Evolutionary conservation across 2,797 vertebrate species (phyloP), one percentile per base, ranked within the genome.

Genomic region (Sebastolobus altivelis): DNA sequence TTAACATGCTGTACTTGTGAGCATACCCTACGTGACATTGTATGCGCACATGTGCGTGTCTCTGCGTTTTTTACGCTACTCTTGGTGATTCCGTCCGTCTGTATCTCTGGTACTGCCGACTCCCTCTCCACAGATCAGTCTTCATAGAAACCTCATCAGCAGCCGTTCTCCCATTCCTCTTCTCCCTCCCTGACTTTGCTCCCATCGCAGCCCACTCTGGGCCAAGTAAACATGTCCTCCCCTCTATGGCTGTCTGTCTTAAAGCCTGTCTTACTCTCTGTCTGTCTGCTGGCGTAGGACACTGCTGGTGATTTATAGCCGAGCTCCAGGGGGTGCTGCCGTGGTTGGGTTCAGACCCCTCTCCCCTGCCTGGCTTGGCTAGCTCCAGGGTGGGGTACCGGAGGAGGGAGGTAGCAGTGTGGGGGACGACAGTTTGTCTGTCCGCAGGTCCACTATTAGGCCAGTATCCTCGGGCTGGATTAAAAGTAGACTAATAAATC

Each of bases 401-500:
- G 40, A 61, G 72, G 20, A 70, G 59, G 62, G 63, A 67, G 59
- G 58, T 52, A 74, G 84, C 69, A 20, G 63, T 31, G 58, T 69
- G 71, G 77, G 75, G 83, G 84, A 89, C 63, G 75, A 85, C 79
- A 76, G 86, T 88, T 78, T 77, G 78, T 93, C 89, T 85, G 79
- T 92, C 89, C 65, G 66, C 89, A 92, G 84, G 77, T 93, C 79
- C 29, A 38, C 87, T 77, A 86, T 87, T 86, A 88, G 76, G 58
- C 84, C 85, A 85, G 72, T 86, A 79, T 86, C 88, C 86, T 89
- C 31, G 8, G 67, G 82, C 56, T 84, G 75, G 76, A 87, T 92
- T 93, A 89, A 83, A 93, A 86, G 65, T 60, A 46, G 67, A 86
- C 81, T 80, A 90, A 92, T 92, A 88, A 90, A 82, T 88, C 76